Conservation (phyloP, 2,888 invertebrate genomes). For the Phymatocera aterrima region DNA sequence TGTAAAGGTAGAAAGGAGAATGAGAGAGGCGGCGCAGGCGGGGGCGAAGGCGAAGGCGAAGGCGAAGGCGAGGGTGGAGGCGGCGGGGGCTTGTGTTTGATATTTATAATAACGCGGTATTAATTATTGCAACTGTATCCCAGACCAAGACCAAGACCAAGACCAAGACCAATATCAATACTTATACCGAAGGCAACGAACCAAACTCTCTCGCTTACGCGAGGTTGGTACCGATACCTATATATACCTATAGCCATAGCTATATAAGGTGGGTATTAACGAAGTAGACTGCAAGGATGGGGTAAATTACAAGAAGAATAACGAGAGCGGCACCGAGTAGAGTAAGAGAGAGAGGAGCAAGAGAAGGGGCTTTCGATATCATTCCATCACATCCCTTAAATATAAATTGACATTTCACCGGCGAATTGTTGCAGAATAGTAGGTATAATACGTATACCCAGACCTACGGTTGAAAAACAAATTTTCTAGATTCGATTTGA, state of each 20-base stretch:
- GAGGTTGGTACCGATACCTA: no score
- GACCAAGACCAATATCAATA: no score
- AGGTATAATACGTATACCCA: no score
- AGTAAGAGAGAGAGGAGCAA: neutral
- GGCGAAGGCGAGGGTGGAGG: neutral
- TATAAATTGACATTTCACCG: constrained; percentile 25
- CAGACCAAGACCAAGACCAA: neutral
- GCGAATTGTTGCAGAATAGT: neutral
- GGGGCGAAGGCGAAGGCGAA: no score
- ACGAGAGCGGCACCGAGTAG: neutral
- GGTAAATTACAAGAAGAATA: constrained; percentile 18
- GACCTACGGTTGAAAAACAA: neutral
- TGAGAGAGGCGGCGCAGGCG: constrained; percentile 31
- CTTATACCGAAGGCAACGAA: neutral
- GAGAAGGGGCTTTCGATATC: constrained; percentile 23
- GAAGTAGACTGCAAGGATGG: neutral
- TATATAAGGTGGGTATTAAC: neutral
- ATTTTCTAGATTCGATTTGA: neutral
- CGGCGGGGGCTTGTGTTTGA: constrained; percentile 63
- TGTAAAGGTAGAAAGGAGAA: constrained; percentile 65
- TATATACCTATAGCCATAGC: no score
- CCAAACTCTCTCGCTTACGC: constrained; percentile 5
- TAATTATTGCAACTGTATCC: constrained; percentile 41
- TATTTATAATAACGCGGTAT: constrained; percentile 63
- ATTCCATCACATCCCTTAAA: constrained; percentile 33